A percentile compares a stretch with the other conserved stretches of the same genome.
Evolutionary conservation across 2,113 vertebrate genomes (phyloP).

Genomic region (Dascyllus trimaculatus): DNA sequence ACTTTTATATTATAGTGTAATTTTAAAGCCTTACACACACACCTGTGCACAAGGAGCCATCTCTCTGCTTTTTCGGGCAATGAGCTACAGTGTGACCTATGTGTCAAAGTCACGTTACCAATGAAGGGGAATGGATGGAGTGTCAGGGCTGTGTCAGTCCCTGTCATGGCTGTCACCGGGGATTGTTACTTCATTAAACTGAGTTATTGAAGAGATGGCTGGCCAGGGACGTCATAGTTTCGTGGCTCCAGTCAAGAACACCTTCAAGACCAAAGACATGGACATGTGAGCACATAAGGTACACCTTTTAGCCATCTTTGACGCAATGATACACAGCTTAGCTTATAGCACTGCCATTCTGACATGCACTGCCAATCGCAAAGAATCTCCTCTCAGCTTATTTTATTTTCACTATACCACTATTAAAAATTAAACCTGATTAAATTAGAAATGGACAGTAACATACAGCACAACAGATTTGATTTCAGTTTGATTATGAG

Average conservation of each 20-base stretch:
- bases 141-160: conserved; percentile 47
- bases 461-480: background rate
- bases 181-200: conserved; percentile 68
- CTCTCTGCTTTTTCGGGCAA: conserved; percentile 27
- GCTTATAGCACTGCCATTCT: background rate
- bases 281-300: background rate
- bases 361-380: background rate
- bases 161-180: conserved; percentile 56
- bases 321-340: background rate
- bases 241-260: conserved; percentile 12
- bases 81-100: conserved; percentile 36
- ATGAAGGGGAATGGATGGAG: conserved; percentile 40
- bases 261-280: background rate
- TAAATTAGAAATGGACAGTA: background rate
- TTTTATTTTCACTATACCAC: background rate
- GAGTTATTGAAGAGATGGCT: conserved; percentile 51
- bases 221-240: conserved; percentile 25
- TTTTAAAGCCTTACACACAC: background rate
- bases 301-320: background rate
- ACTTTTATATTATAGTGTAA: background rate
- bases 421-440: background rate
- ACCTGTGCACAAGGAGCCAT: background rate
- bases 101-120: conserved; percentile 63
- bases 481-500: conserved; percentile 4
- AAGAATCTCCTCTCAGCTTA: background rate